phyloP scores from a whole-genome alignment of 2,113 vertebrate genomes.

The Poecile atricapillus region DNA sequence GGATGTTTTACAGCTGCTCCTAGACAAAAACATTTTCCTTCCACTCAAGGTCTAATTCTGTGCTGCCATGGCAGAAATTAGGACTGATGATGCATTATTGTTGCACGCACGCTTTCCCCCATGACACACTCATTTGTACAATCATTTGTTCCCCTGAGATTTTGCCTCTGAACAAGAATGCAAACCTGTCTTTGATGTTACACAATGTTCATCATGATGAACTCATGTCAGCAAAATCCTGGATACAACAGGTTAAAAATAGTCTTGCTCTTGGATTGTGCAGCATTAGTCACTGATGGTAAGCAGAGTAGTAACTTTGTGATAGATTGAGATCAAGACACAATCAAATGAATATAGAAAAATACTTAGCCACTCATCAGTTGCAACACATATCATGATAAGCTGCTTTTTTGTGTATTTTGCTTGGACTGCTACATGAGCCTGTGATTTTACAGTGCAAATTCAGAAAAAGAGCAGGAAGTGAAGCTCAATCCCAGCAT shows the following conservation, averaged over 20 bases:
- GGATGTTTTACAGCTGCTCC: background rate
- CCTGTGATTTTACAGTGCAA: background rate
- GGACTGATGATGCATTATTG: background rate
- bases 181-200: background rate
- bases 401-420: background rate
- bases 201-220: background rate
- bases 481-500: background rate
- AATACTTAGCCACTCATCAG: background rate
- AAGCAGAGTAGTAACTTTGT: background rate
- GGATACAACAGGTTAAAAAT: background rate
- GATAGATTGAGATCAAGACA: background rate
- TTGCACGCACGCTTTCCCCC: background rate
- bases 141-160: background rate
- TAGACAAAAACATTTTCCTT: background rate
- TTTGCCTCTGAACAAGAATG: background rate
- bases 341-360: background rate
- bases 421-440: background rate
- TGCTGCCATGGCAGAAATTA: background rate
- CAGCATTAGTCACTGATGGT: background rate
- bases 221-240: background rate
- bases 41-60: background rate
- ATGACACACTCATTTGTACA: accelerated
- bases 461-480: background rate
- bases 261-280: background rate
- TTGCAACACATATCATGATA: background rate